Evolutionary conservation across 2,113 vertebrate species (phyloP).

Genomic region (Amphiprion percula): DNA sequence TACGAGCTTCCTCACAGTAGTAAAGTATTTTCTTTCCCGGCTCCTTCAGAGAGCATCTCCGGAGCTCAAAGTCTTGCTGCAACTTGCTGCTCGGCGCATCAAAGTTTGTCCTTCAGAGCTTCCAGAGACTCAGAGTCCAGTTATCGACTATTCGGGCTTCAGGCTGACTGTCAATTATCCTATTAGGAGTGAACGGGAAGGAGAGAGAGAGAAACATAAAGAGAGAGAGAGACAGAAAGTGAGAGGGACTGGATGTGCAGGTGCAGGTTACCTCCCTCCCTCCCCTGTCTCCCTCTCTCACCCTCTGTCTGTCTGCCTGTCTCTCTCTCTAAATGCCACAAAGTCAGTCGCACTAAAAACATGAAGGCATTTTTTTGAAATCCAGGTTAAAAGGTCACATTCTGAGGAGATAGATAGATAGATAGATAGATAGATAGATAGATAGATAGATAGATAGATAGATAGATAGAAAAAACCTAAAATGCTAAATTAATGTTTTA

Average conservation of each 20-base stretch:
- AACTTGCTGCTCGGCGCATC: conserved; percentile 47
- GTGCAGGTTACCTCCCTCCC: conserved; percentile 58
- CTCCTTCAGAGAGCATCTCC: conserved; percentile 65
- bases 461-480: not conserved
- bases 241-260: conserved; percentile 59
- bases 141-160: conserved; percentile 55
- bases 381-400: conserved; percentile 19
- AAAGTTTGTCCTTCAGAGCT: conserved; percentile 52
- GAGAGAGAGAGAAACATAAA: conserved; percentile 33
- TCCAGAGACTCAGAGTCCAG: conserved; percentile 11
- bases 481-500: no score
- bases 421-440: conserved; percentile 20
- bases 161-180: conserved; percentile 71
- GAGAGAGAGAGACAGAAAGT: conserved; percentile 32
- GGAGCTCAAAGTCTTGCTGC: conserved; percentile 12
- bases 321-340: not conserved
- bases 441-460: conserved; percentile 34
- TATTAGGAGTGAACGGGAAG: conserved; percentile 63
- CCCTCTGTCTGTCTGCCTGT: not conserved
- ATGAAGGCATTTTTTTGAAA: not conserved
- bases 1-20: not conserved
- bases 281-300: not conserved
- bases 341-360: not conserved
- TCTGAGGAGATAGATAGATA: conserved; percentile 2
- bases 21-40: not conserved